phyloP scores from a whole-genome alignment of 2,113 vertebrate genomes.

The Globicephala melas region DNA sequence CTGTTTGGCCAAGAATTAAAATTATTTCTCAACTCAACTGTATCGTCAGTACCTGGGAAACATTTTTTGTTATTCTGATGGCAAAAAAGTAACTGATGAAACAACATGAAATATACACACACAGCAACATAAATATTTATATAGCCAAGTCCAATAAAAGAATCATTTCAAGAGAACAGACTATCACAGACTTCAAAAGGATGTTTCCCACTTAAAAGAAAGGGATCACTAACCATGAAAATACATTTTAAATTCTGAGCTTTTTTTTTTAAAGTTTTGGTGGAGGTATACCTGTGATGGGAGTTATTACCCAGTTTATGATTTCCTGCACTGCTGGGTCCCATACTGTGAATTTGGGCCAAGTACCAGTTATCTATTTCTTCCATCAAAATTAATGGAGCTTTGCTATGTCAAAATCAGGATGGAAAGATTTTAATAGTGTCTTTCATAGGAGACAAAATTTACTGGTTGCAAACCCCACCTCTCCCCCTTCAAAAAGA shows the following conservation, averaged over 20 bases:
- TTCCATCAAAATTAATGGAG: conserved; percentile 23
- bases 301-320: background rate
- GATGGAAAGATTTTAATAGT: conserved; percentile 1
- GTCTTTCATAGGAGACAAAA: background rate
- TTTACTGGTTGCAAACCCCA: background rate
- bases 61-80: background rate
- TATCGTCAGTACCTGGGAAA: background rate
- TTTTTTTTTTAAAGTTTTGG: background rate
- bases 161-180: conserved; percentile 27
- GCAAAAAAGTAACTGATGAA: background rate
- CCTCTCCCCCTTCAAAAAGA: background rate
- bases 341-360: conserved; percentile 30
- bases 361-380: background rate
- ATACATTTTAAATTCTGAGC: background rate
- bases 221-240: background rate
- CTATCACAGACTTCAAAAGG: conserved; percentile 32
- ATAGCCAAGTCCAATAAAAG: conserved; percentile 10
- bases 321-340: background rate
- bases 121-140: conserved; percentile 21
- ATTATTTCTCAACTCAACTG: background rate
- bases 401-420: conserved; percentile 18
- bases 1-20: background rate
- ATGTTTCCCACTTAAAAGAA: conserved; percentile 9
- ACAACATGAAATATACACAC: background rate
- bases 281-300: background rate